Evolutionary conservation across 2,888 invertebrate genomes (phyloP), one percentile per base, ranked within the genome.

Genomic region (Tipula vernalis): DNA sequence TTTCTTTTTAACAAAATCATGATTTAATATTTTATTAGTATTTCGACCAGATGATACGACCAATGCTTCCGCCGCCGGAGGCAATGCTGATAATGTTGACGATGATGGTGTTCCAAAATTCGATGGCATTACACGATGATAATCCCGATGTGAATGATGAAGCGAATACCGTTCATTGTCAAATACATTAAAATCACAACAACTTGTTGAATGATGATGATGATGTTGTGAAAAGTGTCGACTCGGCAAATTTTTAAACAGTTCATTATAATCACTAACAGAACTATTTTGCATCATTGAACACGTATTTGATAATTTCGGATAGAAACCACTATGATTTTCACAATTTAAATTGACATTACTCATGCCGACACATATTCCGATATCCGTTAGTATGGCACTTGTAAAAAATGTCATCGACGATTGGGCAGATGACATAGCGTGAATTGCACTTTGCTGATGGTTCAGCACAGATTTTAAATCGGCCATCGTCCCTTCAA

Each of bases 301-400:
- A 39, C 39, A 39, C 5, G 3, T 39, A 39, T 86, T 41, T 12
- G 44, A 44, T 28, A 86, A 86, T 42, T 86, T 28, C 18, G 86
- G 86, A 18, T 42, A 85, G 28, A 42, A 42, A 44, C 4, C 6
- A 85, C 12, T 28, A 85, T 44, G 15, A n/a, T 36, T 86, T 84
- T 39, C 84, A 41, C 28, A 36, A 83, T 87, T 87, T 85, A 88
- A 87, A 87, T 88, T 87, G 5, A 88, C 88, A 87, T 88, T 88
- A 51, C 87, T 87, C 88, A 88, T 88, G 71, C 88, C 88, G 87
- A 88, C 87, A 87, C 88, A 88, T 83, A 88, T 88, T 15, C 88
- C 88, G 47, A 87, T 86, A 87, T 88, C 88, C 13, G 88, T 88
- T 86, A 88, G 86, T 83, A 88, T 36, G 3, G 36, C 51, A 57